Base-by-base conservation (phyloP, 2,888 invertebrate species). In the Drosophila crucigera region DNA sequence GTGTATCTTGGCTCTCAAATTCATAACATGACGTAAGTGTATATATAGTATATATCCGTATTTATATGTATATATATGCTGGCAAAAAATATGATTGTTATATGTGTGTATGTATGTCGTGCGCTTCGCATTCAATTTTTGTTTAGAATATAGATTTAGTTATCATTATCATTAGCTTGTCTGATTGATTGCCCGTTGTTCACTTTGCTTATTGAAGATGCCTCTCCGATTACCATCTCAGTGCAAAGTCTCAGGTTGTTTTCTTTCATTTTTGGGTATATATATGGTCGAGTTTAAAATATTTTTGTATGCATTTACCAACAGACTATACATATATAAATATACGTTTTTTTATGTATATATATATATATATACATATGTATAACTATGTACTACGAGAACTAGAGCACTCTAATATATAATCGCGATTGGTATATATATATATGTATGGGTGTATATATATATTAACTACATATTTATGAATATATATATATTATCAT, bases 171-270 rank as follows among this genome's bases (percentile, higher is more conserved):
- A 59, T 72, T 85, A 78, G 73, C 73, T 79, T 87, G 83, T 83
- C 84, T 85, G 84, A 85, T 85, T 85, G 84, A 85, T 85, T 85
- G 84, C 87, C 87, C 77, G 68, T 73, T 76, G 80, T 78, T 82
- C 60, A 77, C 72, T 75, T 76, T 76, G 76, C 78, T 86, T 87
- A 78, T 84, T 85, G 73, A 72, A 64, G 54, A 65, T 67, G 55
- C 62, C 62, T n/a, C 19, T 30, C 16, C 58, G 50, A 33, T 60
- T 66, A 53, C 35, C 47, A 9, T 47, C 53, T 54, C 35, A 58
- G 62, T n/a, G 43, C 65, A 69, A 67, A 59, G 55, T 60, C 37
- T 73, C 58, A 66, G 72, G 52, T 78, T 37, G 35, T 35, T 16
- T n/a, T 52, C 1, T 16, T 25, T 25, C 16, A 7, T 47, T 47